Evolutionary conservation across 2,797 vertebrate genomes (phyloP).

Genomic region (Chloroceryle amazona): DNA sequence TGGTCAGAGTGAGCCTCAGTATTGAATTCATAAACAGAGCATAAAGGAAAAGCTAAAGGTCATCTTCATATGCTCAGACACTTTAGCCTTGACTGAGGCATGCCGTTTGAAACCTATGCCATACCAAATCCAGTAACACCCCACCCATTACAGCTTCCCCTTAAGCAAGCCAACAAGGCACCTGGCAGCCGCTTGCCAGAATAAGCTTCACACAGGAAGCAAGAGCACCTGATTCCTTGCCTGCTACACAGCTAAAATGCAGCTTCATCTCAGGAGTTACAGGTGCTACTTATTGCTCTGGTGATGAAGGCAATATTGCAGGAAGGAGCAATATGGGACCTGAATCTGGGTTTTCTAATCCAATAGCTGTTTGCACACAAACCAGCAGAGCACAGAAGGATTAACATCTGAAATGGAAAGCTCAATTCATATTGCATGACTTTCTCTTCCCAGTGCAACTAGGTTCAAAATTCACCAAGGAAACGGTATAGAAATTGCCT

Average conservation of each 20-base stretch:
- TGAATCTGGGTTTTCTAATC: not conserved
- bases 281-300: not conserved
- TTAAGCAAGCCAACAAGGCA: not conserved
- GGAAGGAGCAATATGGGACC: not conserved
- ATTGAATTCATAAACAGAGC: not conserved
- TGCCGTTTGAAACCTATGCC: not conserved
- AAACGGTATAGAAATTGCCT: not conserved
- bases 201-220: not conserved
- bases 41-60: not conserved
- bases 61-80: not conserved
- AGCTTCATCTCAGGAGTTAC: not conserved
- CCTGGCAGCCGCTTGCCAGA: not conserved
- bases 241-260: not conserved
- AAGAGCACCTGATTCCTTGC: not conserved
- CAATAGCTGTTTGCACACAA: not conserved
- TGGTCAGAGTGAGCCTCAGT: not conserved
- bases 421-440: not conserved
- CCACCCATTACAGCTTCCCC: not conserved
- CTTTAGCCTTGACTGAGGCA: accelerated
- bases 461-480: not conserved
- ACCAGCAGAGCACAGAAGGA: not conserved
- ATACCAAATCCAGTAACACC: not conserved
- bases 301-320: not conserved
- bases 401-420: not conserved
- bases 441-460: not conserved